Base-by-base conservation (phyloP, 2,797 vertebrate genomes). In the Oceanodroma leucorhoa region DNA sequence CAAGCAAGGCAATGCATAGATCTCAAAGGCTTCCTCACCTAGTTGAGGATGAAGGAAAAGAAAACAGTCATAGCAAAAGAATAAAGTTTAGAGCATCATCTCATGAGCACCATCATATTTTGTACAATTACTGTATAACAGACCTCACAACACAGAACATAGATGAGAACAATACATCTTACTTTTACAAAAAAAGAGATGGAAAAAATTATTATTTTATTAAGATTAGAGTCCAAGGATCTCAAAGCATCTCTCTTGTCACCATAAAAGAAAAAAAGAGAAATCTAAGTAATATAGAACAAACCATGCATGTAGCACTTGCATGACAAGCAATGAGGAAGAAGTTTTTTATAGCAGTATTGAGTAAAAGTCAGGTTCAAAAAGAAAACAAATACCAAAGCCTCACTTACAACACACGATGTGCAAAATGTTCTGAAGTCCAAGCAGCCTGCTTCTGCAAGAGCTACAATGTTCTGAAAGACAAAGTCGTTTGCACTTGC, bases 371-470 rank as follows among this genome's bases (percentile, higher is more conserved):
- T 4, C n/a, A 62, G 3, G 12, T 40, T 80, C 16, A 80, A 32
- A 54, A 71, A 54, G 8, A 46, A 92, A 72, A 30, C 4, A 85
- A 84, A 54, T 11, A 89, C 5, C 57, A 87, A 94, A 94, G 45
- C 65, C 41, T 85, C 24, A 95, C 98, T 98, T 97, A 99, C 99
- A 98, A 99, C 99, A 96, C 99, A 99, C 0, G 98, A 99, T 1
- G 98, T 99, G 97, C 99, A 99, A 97, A 99, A 99, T 10, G 99
- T 98, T 90, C 99, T 98, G 86, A 98, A 98, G 95, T 99, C 99
- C 97, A 99, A 97, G 93, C 97, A 99, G 32, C 99, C 99, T 2
- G 98, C 98, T 97, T 99, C 99, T 80, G 99, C 99, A 83, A 99
- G 98, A 93, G 98, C 96, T 95, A 99, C 90, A 70, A 99, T 98